Conservation (phyloP, 1,140 invertebrate genomes). For the Nephotettix cincticeps region DNA sequence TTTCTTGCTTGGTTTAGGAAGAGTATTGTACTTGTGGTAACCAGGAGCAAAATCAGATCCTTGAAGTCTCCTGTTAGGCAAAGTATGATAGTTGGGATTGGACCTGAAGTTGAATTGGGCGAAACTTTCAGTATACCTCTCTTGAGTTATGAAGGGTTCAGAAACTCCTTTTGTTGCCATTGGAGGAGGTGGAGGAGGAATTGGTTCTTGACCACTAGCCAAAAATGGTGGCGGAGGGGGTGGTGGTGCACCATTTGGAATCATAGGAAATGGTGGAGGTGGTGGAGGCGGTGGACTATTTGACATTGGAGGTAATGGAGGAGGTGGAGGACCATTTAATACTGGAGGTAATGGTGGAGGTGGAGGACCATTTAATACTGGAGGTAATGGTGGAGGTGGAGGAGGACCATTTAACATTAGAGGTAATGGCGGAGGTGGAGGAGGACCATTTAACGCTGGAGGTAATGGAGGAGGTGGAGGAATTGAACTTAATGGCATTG, state of each 20-base stretch:
- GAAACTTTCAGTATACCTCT: slow-evolving; percentile 21
- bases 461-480: slow-evolving; percentile 38
- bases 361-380: background rate
- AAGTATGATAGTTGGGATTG: slow-evolving; percentile 21
- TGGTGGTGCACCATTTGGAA: slow-evolving; percentile 3
- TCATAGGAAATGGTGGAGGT: slow-evolving; percentile 26
- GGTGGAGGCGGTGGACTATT: slow-evolving; percentile 24
- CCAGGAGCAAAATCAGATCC: slow-evolving; percentile 4
- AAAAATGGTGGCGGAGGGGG: slow-evolving; percentile 32
- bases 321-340: slow-evolving; percentile 34
- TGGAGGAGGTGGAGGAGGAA: slow-evolving; percentile 32
- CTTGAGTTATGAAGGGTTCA: slow-evolving; percentile 28
- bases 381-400: background rate
- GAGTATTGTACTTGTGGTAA: slow-evolving; percentile 38
- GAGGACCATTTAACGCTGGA: background rate
- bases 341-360: slow-evolving; percentile 31
- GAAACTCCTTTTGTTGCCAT: background rate
- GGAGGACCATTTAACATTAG: slow-evolving; percentile 31
- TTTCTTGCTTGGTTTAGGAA: slow-evolving; percentile 45
- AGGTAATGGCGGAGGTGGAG: background rate
- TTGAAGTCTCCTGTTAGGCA: slow-evolving; percentile 30
- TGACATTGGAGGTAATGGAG: background rate
- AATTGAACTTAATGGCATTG: slow-evolving; percentile 5
- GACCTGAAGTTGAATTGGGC: background rate
- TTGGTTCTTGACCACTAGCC: background rate